phyloP scores from a whole-genome alignment of 2,797 vertebrate species.

The Acanthurus tractus region DNA sequence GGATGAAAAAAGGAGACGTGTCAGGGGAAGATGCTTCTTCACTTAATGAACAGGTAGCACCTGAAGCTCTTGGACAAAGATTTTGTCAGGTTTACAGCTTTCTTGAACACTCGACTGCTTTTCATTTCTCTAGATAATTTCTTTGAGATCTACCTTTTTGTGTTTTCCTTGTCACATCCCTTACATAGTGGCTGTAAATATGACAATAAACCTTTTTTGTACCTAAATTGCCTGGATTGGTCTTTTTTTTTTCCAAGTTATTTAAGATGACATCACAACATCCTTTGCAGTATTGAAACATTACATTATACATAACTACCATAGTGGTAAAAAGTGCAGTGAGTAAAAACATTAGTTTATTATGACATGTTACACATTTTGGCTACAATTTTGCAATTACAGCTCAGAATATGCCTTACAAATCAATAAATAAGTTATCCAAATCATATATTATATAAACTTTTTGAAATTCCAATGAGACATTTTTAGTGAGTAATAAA shows the following conservation, averaged over 20 bases:
- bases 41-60: slow-evolving; percentile 23
- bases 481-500: slow-evolving; percentile 35
- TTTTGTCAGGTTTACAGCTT: slow-evolving; percentile 40
- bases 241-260: neutral
- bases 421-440: neutral
- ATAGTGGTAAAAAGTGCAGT: neutral
- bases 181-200: slow-evolving; percentile 77
- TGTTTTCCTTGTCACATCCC: slow-evolving; percentile 51
- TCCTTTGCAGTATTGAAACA: neutral
- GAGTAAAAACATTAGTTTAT: slow-evolving; percentile 44
- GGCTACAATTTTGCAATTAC: slow-evolving; percentile 1
- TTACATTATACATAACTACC: neutral
- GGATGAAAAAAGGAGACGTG: slow-evolving; percentile 31
- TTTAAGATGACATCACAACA: slow-evolving; percentile 6
- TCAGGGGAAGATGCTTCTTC: neutral
- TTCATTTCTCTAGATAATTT: slow-evolving; percentile 33
- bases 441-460: neutral
- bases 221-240: slow-evolving; percentile 31
- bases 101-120: slow-evolving; percentile 25
- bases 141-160: slow-evolving; percentile 43
- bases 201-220: slow-evolving; percentile 78
- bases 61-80: slow-evolving; percentile 38
- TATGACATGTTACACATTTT: slow-evolving; percentile 22
- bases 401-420: slow-evolving; percentile 21
- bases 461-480: slow-evolving; percentile 2